A percentile compares a stretch with the other conserved stretches of the same genome.
Evolutionary conservation across 2,888 invertebrate genomes (phyloP).

Genomic region (Cryptocephalus primarius): DNA sequence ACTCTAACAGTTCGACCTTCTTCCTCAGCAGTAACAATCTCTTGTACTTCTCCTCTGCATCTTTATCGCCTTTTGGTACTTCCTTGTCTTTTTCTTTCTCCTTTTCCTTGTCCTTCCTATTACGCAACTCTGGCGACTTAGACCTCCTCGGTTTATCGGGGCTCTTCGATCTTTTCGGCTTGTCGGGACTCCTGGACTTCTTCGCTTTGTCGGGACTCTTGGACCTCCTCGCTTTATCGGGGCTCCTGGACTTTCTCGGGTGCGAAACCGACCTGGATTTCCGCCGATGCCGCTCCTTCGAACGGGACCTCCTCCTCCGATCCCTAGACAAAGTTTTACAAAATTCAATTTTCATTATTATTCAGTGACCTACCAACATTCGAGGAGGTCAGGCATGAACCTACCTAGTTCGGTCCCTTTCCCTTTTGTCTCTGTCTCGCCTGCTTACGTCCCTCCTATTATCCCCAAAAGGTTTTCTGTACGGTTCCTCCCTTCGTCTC

Average conservation of each 20-base stretch:
- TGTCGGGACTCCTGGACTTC: conserved; percentile 12
- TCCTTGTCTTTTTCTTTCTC: conserved; percentile 12
- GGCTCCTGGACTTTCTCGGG: conserved; percentile 31
- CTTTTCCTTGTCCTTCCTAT: not conserved
- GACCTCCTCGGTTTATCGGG: conserved; percentile 2
- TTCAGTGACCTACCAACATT: too few species aligned
- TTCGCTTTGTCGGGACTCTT: conserved; percentile 4
- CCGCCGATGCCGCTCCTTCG: conserved; percentile 20
- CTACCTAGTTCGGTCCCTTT: conserved; percentile 16
- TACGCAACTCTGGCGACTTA: too few species aligned
- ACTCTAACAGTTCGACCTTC: conserved; percentile 48
- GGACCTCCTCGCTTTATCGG: conserved; percentile 26
- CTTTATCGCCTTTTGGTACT: conserved; percentile 21
- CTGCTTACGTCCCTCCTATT: conserved; percentile 2
- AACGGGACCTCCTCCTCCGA: conserved; percentile 22
- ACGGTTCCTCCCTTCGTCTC: not conserved
- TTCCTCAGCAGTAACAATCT: conserved; percentile 44
- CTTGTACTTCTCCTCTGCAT: conserved; percentile 29
- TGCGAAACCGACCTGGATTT: conserved; percentile 6
- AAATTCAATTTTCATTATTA: too few species aligned
- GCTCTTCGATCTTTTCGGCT: conserved; percentile 14
- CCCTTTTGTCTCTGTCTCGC: conserved; percentile 6
- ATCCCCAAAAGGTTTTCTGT: not conserved
- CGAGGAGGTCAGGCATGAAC: conserved; percentile 18
- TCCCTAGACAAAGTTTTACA: conserved; percentile 5